These are phyloP conservation scores for Allobates femoralis DNA, from an alignment of 2,797 vertebrate genomes.

Conservation along the genomic window DNA sequence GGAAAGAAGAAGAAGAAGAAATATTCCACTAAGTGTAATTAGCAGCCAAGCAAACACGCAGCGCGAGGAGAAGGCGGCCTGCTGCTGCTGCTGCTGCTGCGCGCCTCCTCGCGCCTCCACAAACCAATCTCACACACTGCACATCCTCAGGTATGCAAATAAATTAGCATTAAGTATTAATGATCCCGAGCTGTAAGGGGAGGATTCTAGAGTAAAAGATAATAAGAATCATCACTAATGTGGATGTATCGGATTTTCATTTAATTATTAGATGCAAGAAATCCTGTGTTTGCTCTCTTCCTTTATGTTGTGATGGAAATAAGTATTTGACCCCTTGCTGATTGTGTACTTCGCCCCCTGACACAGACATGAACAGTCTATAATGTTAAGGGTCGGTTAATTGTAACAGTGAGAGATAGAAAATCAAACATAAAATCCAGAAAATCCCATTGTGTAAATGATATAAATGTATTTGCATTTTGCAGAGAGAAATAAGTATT, in stretches of 20 bases:
- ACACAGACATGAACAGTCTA: too few relatives aligned
- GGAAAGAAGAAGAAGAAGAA: slow-evolving; percentile 72
- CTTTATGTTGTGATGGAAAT: neutral
- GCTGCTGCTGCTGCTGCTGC: neutral
- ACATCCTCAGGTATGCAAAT: slow-evolving; percentile 38
- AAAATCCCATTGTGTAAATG: too few relatives aligned
- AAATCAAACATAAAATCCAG: too few relatives aligned
- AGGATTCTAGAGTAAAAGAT: neutral
- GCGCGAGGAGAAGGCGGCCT: slow-evolving; percentile 29
- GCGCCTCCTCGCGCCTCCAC: neutral
- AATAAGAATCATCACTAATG: neutral
- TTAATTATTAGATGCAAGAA: neutral
- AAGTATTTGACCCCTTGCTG: too few relatives aligned
- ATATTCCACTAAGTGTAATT: slow-evolving; percentile 54
- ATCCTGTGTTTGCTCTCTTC: neutral
- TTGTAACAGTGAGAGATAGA: too few relatives aligned
- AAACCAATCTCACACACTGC: slow-evolving; percentile 11
- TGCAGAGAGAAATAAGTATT: too few relatives aligned
- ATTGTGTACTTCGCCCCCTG: too few relatives aligned
- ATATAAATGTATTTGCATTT: too few relatives aligned
- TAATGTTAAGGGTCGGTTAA: too few relatives aligned
- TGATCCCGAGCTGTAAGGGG: slow-evolving; percentile 24
- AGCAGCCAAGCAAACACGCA: slow-evolving; percentile 18
- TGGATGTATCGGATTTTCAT: neutral
- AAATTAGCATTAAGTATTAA: slow-evolving; percentile 51